Evolutionary conservation across 2,113 vertebrate species (phyloP), one percentile per base, ranked within the genome.

Genomic region (Channa maculata): DNA sequence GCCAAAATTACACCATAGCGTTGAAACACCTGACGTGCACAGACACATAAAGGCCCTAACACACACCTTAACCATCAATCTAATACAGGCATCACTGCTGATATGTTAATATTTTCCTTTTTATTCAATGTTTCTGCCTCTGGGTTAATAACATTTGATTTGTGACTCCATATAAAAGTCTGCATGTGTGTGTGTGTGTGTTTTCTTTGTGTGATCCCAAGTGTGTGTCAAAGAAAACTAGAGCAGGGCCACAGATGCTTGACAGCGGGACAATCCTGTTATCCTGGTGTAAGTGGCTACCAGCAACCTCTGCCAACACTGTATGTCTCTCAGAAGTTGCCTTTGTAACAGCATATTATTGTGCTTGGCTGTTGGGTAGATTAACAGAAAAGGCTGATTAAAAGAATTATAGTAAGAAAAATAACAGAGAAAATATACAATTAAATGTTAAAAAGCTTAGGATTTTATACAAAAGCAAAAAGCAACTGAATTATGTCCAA

Each of bases 231-330:
- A 72, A 82, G 78, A 71, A 80, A 82, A 84, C 65, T 80, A 65
- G 78, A 84, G 48, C 70, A 67, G 75, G 67, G 80, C 84, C 87
- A 71, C 88, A 91, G 91, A 89, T 92, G 88, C 88, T 84, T 60
- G 77, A 85, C 91, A 84, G 87, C 59, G 38, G 88, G 88, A 79
- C 80, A 64, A 73, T 88, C 85, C 91, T 79, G 88, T 89, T 92
- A 90, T 84, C 80, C 59, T n/a, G 49, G 51, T 89, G 77, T 71
- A 79, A 80, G 80, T 77, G 60, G 69, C 68, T 50, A 64, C 39
- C 72, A 64, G 69, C 24, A 9, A 80, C 83, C 82, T 77, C 84
- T 76, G 78, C 82, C 83, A 83, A 81, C 77, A 55, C 50, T 57
- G 55, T 69, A 71, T 84, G 77, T 77, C 88, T 84, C 81, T 93